phyloP scores from a whole-genome alignment of 2,888 invertebrate genomes.

The Epinotia ramella region DNA sequence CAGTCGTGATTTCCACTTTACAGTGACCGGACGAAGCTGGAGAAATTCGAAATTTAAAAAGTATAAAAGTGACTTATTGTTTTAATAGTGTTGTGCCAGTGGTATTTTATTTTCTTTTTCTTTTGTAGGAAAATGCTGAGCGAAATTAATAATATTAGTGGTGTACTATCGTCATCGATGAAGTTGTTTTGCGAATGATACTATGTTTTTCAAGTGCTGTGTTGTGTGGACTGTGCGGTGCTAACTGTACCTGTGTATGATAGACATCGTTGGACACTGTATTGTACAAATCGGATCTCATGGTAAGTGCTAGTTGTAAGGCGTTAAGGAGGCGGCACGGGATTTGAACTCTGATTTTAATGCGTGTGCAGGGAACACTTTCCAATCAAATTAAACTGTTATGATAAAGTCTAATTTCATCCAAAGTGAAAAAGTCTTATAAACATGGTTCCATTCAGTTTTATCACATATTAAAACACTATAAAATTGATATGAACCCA shows the following conservation, averaged over 20 bases:
- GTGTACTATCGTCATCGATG: constrained; percentile 82
- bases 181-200: constrained; percentile 85
- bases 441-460: background rate
- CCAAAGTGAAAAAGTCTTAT: background rate
- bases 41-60: constrained; percentile 78
- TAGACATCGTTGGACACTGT: constrained; percentile 37
- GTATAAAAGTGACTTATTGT: constrained; percentile 34
- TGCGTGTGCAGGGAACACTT: background rate
- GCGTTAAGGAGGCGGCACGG: background rate
- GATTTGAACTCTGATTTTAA: constrained; percentile 1
- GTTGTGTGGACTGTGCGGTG: constrained; percentile 75
- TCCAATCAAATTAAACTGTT: too few species aligned
- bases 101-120: constrained; percentile 76
- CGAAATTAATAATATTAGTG: constrained; percentile 84
- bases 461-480: background rate
- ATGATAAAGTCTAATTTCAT: background rate
- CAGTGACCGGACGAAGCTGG: constrained; percentile 84
- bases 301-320: constrained; percentile 45
- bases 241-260: constrained; percentile 58
- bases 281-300: constrained; percentile 41
- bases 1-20: constrained; percentile 83
- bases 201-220: constrained; percentile 80
- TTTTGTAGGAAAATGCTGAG: constrained; percentile 84
- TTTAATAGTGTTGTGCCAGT: constrained; percentile 73
- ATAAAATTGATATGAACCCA: background rate